phyloP scores from a whole-genome alignment of 2,797 vertebrate genomes.

The Spatula clypeata region DNA sequence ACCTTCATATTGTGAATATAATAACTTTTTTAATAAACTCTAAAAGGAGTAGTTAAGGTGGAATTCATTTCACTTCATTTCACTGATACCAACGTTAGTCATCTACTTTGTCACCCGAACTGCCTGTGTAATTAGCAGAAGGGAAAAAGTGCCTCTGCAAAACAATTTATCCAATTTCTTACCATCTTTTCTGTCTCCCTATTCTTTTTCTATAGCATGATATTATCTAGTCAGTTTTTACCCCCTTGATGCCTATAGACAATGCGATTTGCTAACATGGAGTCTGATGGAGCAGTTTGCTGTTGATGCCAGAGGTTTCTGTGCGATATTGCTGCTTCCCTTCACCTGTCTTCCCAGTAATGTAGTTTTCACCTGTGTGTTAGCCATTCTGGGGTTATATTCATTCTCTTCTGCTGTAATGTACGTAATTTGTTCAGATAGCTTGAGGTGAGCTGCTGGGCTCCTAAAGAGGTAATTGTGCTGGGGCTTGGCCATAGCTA shows the following conservation, averaged over 20 bases:
- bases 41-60: background rate
- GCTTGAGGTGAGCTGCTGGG: background rate
- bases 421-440: rapidly evolving
- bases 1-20: background rate
- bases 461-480: background rate
- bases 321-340: background rate
- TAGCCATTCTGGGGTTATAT: background rate
- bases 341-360: background rate
- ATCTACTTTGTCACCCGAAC: background rate
- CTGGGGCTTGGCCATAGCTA: background rate
- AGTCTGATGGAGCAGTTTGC: background rate
- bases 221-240: background rate
- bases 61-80: background rate
- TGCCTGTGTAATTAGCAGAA: background rate
- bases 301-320: background rate
- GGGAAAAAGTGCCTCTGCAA: background rate
- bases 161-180: background rate
- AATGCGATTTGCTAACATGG: background rate
- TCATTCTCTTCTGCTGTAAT: background rate
- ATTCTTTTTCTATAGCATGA: background rate
- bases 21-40: background rate
- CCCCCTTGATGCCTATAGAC: background rate
- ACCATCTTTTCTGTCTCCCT: rapidly evolving
- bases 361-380: background rate
- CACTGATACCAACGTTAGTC: background rate